These are phyloP conservation scores for Pseudomugil gertrudae DNA, from an alignment of 2,797 vertebrate genomes.

Conservation along the genomic window DNA sequence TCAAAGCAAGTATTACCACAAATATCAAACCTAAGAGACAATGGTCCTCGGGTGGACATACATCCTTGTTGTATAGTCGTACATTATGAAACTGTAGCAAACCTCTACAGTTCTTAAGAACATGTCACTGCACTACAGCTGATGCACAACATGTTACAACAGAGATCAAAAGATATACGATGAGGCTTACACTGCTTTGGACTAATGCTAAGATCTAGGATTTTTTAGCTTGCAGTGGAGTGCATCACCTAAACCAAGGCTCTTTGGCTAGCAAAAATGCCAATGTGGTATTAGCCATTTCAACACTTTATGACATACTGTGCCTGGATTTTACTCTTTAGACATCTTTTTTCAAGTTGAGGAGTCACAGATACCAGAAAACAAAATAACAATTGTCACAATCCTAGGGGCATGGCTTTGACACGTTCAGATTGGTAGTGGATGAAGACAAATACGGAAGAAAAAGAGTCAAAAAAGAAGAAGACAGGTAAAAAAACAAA, in stretches of 20 bases:
- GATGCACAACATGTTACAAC: not conserved
- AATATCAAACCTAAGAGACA: not conserved
- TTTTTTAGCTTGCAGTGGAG: conserved; percentile 17
- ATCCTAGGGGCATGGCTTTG: conserved; percentile 30
- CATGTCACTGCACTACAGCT: not conserved
- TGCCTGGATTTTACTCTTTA: conserved; percentile 52
- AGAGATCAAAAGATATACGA: conserved; percentile 16
- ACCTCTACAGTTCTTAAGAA: conserved; percentile 1
- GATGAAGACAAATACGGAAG: conserved; percentile 2
- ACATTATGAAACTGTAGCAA: not conserved
- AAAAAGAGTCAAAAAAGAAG: too few species aligned
- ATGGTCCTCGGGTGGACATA: not conserved
- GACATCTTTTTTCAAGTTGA: conserved; percentile 56
- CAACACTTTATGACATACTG: conserved; percentile 72
- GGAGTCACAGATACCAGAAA: conserved; percentile 53
- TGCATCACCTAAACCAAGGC: conserved; percentile 27
- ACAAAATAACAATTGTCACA: conserved; percentile 65
- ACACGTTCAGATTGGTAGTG: conserved; percentile 8
- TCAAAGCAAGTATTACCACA: not conserved
- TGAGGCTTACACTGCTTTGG: not conserved
- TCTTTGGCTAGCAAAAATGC: conserved; percentile 30
- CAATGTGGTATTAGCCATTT: conserved; percentile 50
- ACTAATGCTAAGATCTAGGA: conserved; percentile 1
- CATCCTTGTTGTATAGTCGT: not conserved
- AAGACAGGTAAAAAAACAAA: too few species aligned